Percentiles rank a stretch among this genome's conserved stretches.
phyloP scores from a whole-genome alignment of 2,113 vertebrate genomes.

The Siphamia tubifer region DNA sequence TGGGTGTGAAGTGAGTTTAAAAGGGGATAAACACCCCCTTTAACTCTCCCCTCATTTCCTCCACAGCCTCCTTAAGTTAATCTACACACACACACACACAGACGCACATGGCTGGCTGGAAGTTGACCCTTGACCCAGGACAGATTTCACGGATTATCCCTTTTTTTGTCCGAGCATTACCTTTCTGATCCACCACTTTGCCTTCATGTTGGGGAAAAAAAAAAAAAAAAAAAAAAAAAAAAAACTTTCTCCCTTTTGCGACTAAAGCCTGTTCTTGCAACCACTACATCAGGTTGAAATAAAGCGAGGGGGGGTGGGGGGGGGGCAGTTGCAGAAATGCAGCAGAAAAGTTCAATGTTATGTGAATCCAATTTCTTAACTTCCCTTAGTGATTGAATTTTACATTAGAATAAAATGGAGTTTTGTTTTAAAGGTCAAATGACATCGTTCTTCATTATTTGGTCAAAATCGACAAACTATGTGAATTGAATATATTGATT shows the following conservation, averaged over 20 bases:
- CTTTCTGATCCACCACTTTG: slow-evolving; percentile 82
- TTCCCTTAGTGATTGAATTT: too few relatives aligned
- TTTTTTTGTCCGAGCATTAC: slow-evolving; percentile 82
- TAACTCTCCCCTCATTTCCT: slow-evolving; percentile 85
- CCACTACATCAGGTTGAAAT: slow-evolving; percentile 15
- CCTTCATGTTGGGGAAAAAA: slow-evolving; percentile 87
- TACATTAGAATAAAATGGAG: too few relatives aligned
- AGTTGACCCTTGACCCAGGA: slow-evolving; percentile 90
- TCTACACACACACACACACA: slow-evolving; percentile 73
- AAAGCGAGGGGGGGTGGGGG: slow-evolving; percentile 7
- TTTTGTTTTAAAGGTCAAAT: too few relatives aligned
- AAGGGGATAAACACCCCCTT: slow-evolving; percentile 72
- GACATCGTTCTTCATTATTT: too few relatives aligned
- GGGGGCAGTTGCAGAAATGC: too few relatives aligned
- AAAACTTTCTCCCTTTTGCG: slow-evolving; percentile 67
- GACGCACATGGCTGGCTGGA: slow-evolving; percentile 86
- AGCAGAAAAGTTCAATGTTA: too few relatives aligned
- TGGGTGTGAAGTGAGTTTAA: slow-evolving; percentile 68
- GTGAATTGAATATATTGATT: too few relatives aligned
- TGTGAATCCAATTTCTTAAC: too few relatives aligned
- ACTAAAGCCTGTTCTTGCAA: slow-evolving; percentile 43
- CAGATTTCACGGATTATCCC: slow-evolving; percentile 94
- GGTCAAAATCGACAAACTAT: too few relatives aligned
- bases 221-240: slow-evolving; percentile 66
- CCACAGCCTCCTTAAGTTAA: slow-evolving; percentile 78